These are phyloP conservation scores for Myripristis jacobus DNA, from an alignment of 2,797 vertebrate genomes.

Conservation along the genomic window DNA sequence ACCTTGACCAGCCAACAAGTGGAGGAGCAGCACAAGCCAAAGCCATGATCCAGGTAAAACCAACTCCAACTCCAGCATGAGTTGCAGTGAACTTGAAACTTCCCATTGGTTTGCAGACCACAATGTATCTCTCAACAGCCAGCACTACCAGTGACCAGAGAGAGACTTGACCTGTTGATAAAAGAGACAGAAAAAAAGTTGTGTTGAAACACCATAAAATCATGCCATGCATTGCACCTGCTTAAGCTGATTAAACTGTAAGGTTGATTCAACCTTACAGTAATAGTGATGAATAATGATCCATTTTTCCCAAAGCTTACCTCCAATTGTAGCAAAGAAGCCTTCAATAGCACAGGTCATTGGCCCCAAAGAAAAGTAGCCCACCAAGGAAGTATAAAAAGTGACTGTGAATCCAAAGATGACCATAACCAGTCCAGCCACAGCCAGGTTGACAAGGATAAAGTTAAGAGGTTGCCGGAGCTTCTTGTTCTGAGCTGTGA, in stretches of 20 bases:
- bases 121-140: conserved; percentile 82
- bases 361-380: conserved; percentile 85
- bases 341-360: conserved; percentile 62
- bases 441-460: conserved; percentile 86
- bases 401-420: conserved; percentile 86
- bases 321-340: conserved; percentile 53
- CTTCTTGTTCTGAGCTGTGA: conserved; percentile 87
- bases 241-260: too few relatives aligned
- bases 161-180: conserved; percentile 67
- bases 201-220: too few relatives aligned
- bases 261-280: too few relatives aligned
- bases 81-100: conserved; percentile 84
- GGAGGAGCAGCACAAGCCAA: conserved; percentile 80
- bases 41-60: conserved; percentile 87
- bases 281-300: too few relatives aligned
- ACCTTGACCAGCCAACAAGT: conserved; percentile 87
- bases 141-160: conserved; percentile 81
- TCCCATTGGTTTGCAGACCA: conserved; percentile 88
- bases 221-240: too few relatives aligned
- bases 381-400: conserved; percentile 72
- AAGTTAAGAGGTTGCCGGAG: conserved; percentile 87
- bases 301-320: conserved; percentile 56
- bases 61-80: conserved; percentile 79
- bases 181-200: neutral
- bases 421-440: conserved; percentile 86